Percentiles rank a stretch among this genome's conserved stretches.
Conservation (phyloP, 2,888 invertebrate species). For the Polietes domitor region DNA sequence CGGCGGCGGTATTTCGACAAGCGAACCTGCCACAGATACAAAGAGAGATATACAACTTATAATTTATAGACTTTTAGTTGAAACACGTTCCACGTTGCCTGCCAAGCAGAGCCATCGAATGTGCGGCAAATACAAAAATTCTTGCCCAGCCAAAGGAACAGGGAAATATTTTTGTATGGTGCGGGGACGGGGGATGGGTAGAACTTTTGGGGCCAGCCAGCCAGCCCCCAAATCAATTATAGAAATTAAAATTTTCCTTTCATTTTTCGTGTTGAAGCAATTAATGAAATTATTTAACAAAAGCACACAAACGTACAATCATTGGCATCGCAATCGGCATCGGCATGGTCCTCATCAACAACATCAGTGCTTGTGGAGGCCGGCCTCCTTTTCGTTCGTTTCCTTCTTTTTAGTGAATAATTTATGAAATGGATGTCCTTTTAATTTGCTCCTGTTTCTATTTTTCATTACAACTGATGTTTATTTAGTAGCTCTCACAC, state of each 20-base stretch:
- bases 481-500: no score
- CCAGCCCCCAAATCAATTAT: conserved; percentile 74
- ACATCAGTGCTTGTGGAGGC: neutral
- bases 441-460: conserved; percentile 40
- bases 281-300: conserved; percentile 74
- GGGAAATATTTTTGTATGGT: neutral
- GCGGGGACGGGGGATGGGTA: neutral
- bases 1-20: neutral
- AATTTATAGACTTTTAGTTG: conserved; percentile 46
- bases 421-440: conserved; percentile 30
- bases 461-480: conserved; percentile 21
- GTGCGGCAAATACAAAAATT: no score
- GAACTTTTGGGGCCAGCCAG: neutral
- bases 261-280: conserved; percentile 69
- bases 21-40: neutral
- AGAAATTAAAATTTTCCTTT: conserved; percentile 76
- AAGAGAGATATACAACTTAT: neutral
- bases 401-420: conserved; percentile 15
- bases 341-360: neutral
- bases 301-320: conserved; percentile 1
- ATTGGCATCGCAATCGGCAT: neutral
- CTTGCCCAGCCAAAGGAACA: conserved; percentile 1
- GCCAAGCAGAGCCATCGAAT: neutral
- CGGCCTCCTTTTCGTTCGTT: conserved; percentile 38
- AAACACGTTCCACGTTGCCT: neutral